Percentiles rank a stretch among this genome's conserved stretches.
Evolutionary conservation across 2,888 invertebrate species (phyloP).

Genomic region (Fissipunctia ypsillon): DNA sequence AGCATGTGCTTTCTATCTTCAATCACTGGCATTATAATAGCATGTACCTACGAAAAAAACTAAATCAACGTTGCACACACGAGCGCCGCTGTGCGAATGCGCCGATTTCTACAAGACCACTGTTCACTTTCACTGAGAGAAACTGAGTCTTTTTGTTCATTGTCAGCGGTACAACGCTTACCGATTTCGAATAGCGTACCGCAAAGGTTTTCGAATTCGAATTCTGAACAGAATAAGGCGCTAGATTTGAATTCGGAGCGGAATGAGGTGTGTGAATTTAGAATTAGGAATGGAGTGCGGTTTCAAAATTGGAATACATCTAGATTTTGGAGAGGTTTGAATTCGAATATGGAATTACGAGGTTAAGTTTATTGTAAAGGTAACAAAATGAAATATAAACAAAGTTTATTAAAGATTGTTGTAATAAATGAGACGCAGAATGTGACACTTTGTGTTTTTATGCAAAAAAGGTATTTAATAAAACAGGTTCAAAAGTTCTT

Average conservation of each 20-base stretch:
- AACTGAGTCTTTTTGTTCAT: slow-evolving; percentile 87
- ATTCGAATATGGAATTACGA: neutral
- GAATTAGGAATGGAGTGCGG: neutral
- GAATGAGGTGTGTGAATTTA: slow-evolving; percentile 31
- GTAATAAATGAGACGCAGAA: slow-evolving; percentile 36
- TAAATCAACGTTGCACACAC: slow-evolving; percentile 65
- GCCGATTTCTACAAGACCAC: slow-evolving; percentile 82
- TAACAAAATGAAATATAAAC: neutral
- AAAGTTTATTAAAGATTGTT: neutral
- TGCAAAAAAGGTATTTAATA: slow-evolving; percentile 45
- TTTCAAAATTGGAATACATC: slow-evolving; percentile 24
- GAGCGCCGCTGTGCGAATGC: slow-evolving; percentile 69
- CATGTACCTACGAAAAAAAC: slow-evolving; percentile 60
- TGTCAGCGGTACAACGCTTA: slow-evolving; percentile 76
- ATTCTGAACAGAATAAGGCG: slow-evolving; percentile 56
- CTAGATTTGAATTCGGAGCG: slow-evolving; percentile 49
- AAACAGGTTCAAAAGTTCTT: slow-evolving; percentile 59
- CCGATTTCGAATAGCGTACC: slow-evolving; percentile 79
- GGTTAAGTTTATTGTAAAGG: neutral
- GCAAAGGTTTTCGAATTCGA: slow-evolving; percentile 68
- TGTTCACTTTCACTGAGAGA: slow-evolving; percentile 89
- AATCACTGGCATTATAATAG: slow-evolving; percentile 57
- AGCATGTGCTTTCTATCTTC: slow-evolving; percentile 59
- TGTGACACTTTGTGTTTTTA: slow-evolving; percentile 51
- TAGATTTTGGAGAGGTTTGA: neutral